Base-by-base conservation (phyloP, 1,140 invertebrate species). In the Nasonia giraulti region DNA sequence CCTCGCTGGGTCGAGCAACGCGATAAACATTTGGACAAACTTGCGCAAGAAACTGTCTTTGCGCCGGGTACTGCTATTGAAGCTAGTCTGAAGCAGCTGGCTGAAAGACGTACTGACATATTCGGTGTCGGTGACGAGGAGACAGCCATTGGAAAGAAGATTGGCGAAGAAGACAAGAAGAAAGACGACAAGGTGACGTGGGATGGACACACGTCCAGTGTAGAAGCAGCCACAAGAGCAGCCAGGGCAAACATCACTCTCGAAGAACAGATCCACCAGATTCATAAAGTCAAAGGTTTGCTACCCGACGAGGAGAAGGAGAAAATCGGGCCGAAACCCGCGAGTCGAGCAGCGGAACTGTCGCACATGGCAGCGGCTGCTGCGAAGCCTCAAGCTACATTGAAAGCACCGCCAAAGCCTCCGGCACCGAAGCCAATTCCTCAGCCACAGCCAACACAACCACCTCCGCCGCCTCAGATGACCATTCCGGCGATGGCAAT, bases 41-140 rank as follows among this genome's bases (percentile, higher is more conserved):
- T 96, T 83, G 96, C 96, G 40, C 97, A 98, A 89, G 97, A 98
- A 88, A 96, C 96, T 68, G 97, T 98, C 0, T 98, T 96, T 91
- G 98, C 97, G 4, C 95, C 95, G 82, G 97, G 97, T 31, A 96
- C 97, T 33, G 97, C 98, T 27, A 99, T 99, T 89, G 98, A 99
- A 87, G 97, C 96, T 14, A 99, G 97, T 91, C 95, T 99, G 88
- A 99, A 99, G 91, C 96, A 98, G 89, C 94, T 99, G 87, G 99
- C 99, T 0, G 99, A 99, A 90, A 95, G 99, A 88, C 97, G 99
- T 96, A 99, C 99, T 4, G 99, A 99, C 95, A 99, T 99, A 93
- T 99, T 99, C 91, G 99, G 99, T 94, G 97, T 98, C 83, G 99
- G 99, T 86, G 97, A 98, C 89, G 98, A 99, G 92, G 99, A 99